These are phyloP conservation scores for Synanthedon tipuliformis DNA, from an alignment of 2,888 invertebrate species.

Conservation along the genomic window DNA sequence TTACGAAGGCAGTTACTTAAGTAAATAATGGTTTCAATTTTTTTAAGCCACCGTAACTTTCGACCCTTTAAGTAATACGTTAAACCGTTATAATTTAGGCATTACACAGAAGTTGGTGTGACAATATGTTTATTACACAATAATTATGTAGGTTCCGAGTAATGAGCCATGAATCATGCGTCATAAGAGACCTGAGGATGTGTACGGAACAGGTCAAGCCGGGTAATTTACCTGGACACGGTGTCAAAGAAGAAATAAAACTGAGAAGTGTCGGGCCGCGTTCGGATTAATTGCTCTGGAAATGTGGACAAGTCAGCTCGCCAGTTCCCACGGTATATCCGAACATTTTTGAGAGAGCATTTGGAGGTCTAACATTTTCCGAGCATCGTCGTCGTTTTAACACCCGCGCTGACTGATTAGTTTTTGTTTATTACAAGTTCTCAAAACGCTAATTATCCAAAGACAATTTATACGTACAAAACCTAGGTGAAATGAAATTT, in stretches of 20 bases:
- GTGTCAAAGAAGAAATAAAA: constrained; percentile 40
- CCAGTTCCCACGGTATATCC: constrained; percentile 32
- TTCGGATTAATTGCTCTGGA: constrained; percentile 40
- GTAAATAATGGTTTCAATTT: neutral
- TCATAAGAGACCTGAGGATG: constrained; percentile 5
- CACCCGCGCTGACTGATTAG: neutral
- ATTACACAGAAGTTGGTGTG: constrained; percentile 2
- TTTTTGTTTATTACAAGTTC: neutral
- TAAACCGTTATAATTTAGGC: constrained; percentile 1
- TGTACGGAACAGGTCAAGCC: constrained; percentile 8
- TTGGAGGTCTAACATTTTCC: neutral
- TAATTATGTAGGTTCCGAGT: constrained; percentile 16
- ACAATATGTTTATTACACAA: constrained; percentile 12
- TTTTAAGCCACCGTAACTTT: neutral
- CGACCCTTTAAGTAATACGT: neutral
- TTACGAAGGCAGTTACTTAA: no score
- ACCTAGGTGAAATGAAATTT: no score
- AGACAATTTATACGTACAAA: no score
- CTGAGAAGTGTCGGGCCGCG: constrained; percentile 19
- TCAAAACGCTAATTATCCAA: no score
- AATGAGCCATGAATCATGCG: constrained; percentile 14
- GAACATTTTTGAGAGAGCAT: constrained; percentile 12
- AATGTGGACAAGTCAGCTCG: constrained; percentile 10
- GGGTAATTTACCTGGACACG: constrained; percentile 19
- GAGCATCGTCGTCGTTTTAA: neutral